A percentile compares a stretch with the other conserved stretches of the same genome.
phyloP scores from a whole-genome alignment of 2,113 vertebrate species.

The Pristiophorus japonicus region DNA sequence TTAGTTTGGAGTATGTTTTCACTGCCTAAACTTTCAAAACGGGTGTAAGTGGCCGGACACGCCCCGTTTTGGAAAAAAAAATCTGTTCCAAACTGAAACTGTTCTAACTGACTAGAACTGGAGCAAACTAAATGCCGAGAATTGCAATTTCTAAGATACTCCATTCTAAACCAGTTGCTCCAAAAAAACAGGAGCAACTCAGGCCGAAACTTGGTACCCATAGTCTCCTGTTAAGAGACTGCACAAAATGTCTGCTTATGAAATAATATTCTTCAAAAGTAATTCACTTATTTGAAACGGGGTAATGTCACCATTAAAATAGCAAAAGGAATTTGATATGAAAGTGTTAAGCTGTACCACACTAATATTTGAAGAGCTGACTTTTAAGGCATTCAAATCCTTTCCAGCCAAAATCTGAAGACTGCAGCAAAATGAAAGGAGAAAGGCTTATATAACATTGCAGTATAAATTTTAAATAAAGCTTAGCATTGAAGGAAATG shows the following conservation, averaged over 20 bases:
- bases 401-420: neutral
- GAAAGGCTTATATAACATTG: neutral
- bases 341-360: neutral
- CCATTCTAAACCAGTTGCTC: too few species aligned
- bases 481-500: neutral
- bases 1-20: too few species aligned
- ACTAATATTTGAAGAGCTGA: neutral
- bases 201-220: too few species aligned
- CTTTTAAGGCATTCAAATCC: neutral
- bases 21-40: too few species aligned
- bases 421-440: neutral
- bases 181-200: too few species aligned
- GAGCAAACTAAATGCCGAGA: too few species aligned
- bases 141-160: too few species aligned
- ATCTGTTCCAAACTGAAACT: too few species aligned
- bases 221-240: neutral
- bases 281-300: neutral
- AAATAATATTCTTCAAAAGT: neutral
- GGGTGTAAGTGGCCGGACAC: too few species aligned
- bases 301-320: neutral
- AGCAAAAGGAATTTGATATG: neutral
- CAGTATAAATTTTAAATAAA: constrained; percentile 24
- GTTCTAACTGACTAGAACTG: too few species aligned
- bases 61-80: too few species aligned
- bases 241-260: neutral